phyloP scores from a whole-genome alignment of 92 coral and sea anemone genomes.

The Actinernus sp. region DNA sequence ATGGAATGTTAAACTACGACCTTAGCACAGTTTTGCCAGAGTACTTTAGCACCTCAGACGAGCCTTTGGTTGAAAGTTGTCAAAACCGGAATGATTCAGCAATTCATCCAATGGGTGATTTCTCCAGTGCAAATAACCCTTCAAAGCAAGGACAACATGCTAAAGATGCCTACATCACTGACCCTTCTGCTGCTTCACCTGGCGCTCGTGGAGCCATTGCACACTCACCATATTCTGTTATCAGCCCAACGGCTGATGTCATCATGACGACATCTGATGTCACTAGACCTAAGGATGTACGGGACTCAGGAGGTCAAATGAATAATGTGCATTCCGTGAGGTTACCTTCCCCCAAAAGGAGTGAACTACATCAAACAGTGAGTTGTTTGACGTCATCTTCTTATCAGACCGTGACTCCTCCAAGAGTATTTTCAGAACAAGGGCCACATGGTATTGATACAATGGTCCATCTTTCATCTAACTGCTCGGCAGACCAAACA shows the following conservation, averaged over 20 bases:
- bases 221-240: neutral
- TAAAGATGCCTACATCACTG: neutral
- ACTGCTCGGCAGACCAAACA: too few species aligned
- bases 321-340: too few species aligned
- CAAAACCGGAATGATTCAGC: neutral
- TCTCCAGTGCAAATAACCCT: neutral
- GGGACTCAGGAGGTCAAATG: too few species aligned
- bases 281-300: constrained; percentile 3
- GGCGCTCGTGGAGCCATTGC: neutral
- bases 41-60: constrained; percentile 10
- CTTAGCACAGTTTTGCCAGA: constrained; percentile 30
- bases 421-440: too few species aligned
- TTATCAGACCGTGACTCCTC: too few species aligned
- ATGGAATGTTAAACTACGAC: constrained; percentile 11
- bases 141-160: neutral
- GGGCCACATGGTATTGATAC: too few species aligned
- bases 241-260: constrained; percentile 19
- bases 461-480: too few species aligned
- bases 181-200: neutral
- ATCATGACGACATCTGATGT: constrained; percentile 27
- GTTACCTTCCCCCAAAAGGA: too few species aligned
- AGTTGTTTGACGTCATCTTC: too few species aligned
- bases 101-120: neutral
- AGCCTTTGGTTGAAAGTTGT: neutral
- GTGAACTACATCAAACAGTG: too few species aligned